Base-by-base conservation (phyloP, 2,888 invertebrate species). In the Balanococcus diminutus region DNA sequence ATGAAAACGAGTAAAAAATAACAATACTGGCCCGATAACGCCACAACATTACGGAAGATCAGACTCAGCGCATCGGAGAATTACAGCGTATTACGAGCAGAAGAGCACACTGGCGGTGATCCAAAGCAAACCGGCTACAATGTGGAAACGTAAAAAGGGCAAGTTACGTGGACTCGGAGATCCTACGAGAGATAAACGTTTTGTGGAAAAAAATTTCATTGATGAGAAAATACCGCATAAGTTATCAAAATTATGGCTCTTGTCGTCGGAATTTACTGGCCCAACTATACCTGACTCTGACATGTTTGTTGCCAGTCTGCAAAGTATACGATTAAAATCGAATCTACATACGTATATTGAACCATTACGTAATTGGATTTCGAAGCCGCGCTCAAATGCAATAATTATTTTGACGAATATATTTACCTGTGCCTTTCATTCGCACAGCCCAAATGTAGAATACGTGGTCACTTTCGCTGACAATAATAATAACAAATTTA, bases 391-490 rank as follows among this genome's bases (percentile, higher is more conserved):
- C 36, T 19, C 75, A 36, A 79, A 79, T 36, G 19, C 19, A 36
- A 79, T 79, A 79, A 79, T 79, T 36, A 79, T 79, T n/a, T 79
- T 36, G 75, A 79, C 75, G 75, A 79, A 36, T 72, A 28, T 28
- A 46, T 46, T 16, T n/a, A 46, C n/a, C 9, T 2, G 11, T 32
- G 31, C 67, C 28, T 72, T 72, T 72, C 72, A 31, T 72, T 61
- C 16, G 2, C 22, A 61, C 25, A 61, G 61, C 61, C 61, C 25
- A 22, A 61, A 61, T 6, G n/a, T 46, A 2, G 22, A 6, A 22
- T 56, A 56, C 67, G 75, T 79, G 75, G 32, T 79, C 75, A 36
- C 75, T 79, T 79, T 79, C 75, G 75, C 75, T 79, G 75, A 79
- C 75, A 36, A 79, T 79, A 36, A 36, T 79, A 19, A 61, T 42